Conservation (phyloP, 2,113 vertebrate species). For the Urocolius indicus region DNA sequence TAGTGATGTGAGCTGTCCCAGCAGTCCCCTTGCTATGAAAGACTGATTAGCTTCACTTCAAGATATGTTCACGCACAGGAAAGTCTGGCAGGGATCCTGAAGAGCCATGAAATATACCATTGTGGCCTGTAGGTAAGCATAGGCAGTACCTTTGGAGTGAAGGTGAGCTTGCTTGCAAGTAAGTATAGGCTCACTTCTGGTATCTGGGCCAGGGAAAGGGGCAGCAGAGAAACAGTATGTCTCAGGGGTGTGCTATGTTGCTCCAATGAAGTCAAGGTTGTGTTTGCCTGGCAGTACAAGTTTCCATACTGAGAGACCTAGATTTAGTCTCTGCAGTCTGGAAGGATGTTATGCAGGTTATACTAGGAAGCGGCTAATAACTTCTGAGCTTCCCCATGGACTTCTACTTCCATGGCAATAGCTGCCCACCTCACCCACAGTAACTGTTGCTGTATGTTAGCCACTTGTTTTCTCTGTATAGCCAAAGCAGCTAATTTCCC, state of each 20-base stretch:
- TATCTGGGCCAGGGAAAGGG: background rate
- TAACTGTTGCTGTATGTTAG: rapidly evolving
- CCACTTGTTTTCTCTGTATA: background rate
- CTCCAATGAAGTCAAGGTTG: background rate
- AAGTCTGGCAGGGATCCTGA: background rate
- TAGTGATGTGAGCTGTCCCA: background rate
- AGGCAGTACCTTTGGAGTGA: rapidly evolving
- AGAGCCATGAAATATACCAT: background rate
- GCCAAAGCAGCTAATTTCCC: background rate
- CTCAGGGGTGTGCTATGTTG: background rate
- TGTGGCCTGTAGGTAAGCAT: background rate
- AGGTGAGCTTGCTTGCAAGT: rapidly evolving
- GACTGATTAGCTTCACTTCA: background rate
- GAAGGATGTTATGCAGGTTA: background rate
- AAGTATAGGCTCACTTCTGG: background rate
- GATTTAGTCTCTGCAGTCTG: no score
- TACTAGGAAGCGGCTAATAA: background rate
- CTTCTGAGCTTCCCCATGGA: background rate
- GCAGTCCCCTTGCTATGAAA: no score
- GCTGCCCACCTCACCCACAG: background rate
- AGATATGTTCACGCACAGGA: rapidly evolving
- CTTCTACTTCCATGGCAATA: background rate
- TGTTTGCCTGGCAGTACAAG: background rate
- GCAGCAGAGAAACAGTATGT: background rate
- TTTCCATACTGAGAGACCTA: background rate